Evolutionary conservation across 2,113 vertebrate species (phyloP), one percentile per base, ranked within the genome.

Genomic region (Neopipo cinnamomea): DNA sequence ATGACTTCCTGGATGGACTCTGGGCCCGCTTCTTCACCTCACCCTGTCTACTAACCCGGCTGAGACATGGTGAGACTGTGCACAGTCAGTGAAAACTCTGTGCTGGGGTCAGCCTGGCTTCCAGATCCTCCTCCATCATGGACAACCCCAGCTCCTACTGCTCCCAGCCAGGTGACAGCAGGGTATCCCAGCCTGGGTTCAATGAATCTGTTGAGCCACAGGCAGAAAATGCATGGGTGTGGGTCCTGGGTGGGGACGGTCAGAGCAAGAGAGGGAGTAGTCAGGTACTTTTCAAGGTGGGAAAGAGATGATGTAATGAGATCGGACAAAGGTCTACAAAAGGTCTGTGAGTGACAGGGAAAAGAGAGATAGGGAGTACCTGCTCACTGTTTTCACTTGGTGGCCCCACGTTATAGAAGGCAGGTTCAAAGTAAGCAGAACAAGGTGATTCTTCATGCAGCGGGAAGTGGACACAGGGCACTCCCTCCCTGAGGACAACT

Each of bases 61-160:
- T 71, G 25, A 66, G 58, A 62, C 4, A 18, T 3, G 9, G 53
- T 61, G 59, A 49, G 28, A 77, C 31, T 47, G 25, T 0, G 2
- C 4, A 6, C 6, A 1, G 31, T 6, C 44, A 61, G 35, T 0
- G 1, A 83, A 30, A 18, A 24, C 15, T 18, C 12, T 61, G 22
- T 8, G 0, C 22, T 62, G 28, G 11, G 10, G 4, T 53, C 2
- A 8, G 10, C 12, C n/a, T 1, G 5, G 30, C 28, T 91, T 39
- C 59, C 83, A 65, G 39, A 42, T 61, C 62, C 24, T 78, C 4
- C 33, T 28, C 28, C 16, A 58, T 12, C 22, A 19, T 1, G 4
- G 61, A 18, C 30, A 30, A 31, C 12, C 14, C 14, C 10, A 50
- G 25, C 14, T 75, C 17, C 85, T 19, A 8, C 61, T 77, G 52